A percentile compares a stretch with the other conserved stretches of the same genome.
Conservation (phyloP, 2,797 vertebrate genomes). For the Trachops cirrhosus region DNA sequence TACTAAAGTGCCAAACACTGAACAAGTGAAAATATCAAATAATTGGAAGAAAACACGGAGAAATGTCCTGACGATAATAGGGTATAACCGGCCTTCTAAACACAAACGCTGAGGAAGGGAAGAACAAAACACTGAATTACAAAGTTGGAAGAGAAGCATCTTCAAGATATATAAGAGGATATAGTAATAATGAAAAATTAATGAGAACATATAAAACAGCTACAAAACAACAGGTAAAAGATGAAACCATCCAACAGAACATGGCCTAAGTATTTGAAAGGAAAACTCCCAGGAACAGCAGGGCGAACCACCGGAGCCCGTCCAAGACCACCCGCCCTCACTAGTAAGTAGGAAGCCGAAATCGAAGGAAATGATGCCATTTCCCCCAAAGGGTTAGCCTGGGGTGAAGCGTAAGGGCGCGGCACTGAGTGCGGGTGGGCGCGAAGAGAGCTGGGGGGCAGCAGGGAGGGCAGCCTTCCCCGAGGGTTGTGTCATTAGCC, state of each 20-base stretch:
- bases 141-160: background rate
- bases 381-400: background rate
- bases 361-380: background rate
- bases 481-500: background rate
- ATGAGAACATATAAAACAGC: background rate
- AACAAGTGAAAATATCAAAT: conserved; percentile 32
- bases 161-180: conserved; percentile 23
- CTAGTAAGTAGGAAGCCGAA: background rate
- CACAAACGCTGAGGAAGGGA: background rate
- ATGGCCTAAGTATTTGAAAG: background rate
- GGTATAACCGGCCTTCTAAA: background rate
- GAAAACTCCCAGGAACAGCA: background rate
- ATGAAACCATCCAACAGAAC: conserved; percentile 33
- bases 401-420: background rate
- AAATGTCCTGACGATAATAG: background rate
- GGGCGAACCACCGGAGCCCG: background rate
- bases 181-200: conserved; percentile 21
- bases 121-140: background rate
- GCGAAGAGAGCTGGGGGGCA: rapidly evolving
- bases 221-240: conserved; percentile 19
- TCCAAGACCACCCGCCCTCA: background rate
- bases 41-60: background rate
- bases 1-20: background rate
- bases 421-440: rapidly evolving
- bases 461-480: background rate